Percentiles rank a stretch among this genome's conserved stretches.
These are phyloP conservation scores for Bombus polaris DNA, from an alignment of 1,140 invertebrate genomes.

Conservation along the genomic window DNA sequence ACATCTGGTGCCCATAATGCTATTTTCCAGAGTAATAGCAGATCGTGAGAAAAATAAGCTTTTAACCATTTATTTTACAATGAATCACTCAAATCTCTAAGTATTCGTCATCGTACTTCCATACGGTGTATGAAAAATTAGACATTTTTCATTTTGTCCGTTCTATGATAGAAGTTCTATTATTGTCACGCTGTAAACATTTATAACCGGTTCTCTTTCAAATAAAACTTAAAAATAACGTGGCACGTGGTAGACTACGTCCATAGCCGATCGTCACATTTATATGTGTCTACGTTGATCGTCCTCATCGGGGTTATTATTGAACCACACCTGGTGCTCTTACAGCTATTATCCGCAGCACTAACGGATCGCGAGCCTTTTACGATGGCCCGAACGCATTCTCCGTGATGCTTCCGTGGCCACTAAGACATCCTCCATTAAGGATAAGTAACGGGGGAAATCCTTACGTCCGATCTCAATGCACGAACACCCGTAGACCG, in stretches of 20 bases:
- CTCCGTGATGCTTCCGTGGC: not conserved
- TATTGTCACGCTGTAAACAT: too few species aligned
- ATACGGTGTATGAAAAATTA: too few species aligned
- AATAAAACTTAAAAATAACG: conserved; percentile 10
- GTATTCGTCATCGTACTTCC: too few species aligned
- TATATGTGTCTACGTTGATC: conserved; percentile 24
- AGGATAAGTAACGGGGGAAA: conserved; percentile 21
- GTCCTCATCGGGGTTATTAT: conserved; percentile 36
- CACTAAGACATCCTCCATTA: conserved; percentile 26
- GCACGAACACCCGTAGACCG: not conserved
- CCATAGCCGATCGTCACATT: not conserved
- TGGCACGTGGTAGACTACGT: not conserved
- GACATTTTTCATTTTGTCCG: too few species aligned
- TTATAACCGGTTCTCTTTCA: not conserved
- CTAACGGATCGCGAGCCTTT: conserved; percentile 4
- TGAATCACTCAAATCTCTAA: too few species aligned
- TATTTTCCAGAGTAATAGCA: too few species aligned
- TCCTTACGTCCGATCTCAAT: not conserved
- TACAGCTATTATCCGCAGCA: conserved; percentile 48
- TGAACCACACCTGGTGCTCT: conserved; percentile 45
- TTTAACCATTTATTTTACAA: too few species aligned
- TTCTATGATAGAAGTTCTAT: too few species aligned
- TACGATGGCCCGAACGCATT: not conserved
- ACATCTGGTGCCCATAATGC: too few species aligned
- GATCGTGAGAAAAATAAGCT: too few species aligned